Evolutionary conservation across 2,888 invertebrate species (phyloP).

Genomic region (Tetranychus piercei): DNA sequence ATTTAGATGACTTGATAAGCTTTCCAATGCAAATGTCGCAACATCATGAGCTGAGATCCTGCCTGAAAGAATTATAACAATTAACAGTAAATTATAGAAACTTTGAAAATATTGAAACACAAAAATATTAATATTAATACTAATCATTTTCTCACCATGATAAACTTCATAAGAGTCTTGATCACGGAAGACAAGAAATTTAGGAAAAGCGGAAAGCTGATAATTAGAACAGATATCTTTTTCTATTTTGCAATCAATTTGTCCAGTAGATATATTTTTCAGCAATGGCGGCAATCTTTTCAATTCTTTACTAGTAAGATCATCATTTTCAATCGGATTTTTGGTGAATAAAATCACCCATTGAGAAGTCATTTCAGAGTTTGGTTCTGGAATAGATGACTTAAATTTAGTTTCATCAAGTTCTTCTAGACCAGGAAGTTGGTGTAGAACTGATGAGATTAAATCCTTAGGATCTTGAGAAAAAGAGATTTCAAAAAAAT

Average conservation of each 20-base stretch:
- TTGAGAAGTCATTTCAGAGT: conserved; percentile 21
- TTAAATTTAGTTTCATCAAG: conserved; percentile 42
- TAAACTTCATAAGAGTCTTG: conserved; percentile 56
- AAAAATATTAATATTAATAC: background rate
- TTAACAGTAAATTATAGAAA: background rate
- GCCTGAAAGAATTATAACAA: conserved; percentile 29
- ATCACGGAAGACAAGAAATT: conserved; percentile 52
- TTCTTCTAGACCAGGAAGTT: conserved; percentile 44
- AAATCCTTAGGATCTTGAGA: conserved; percentile 33
- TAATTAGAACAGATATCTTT: conserved; percentile 31
- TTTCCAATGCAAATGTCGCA: conserved; percentile 46
- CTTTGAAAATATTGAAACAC: background rate
- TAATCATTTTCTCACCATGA: conserved; percentile 38
- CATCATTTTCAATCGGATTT: conserved; percentile 31
- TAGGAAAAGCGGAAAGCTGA: conserved; percentile 40
- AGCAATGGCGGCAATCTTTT: conserved; percentile 45
- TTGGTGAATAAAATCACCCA: conserved; percentile 36
- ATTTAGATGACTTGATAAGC: conserved; percentile 33
- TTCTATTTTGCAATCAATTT: conserved; percentile 34
- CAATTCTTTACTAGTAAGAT: conserved; percentile 37
- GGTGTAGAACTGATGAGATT: conserved; percentile 40
- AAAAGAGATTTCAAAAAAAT: conserved; percentile 10
- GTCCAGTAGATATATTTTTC: conserved; percentile 36
- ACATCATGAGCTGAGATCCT: conserved; percentile 40
- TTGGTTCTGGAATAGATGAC: conserved; percentile 33